Percentiles rank a stretch among this genome's conserved stretches.
Conservation (phyloP, 2,113 vertebrate species). For the Spizaetus ornatus region DNA sequence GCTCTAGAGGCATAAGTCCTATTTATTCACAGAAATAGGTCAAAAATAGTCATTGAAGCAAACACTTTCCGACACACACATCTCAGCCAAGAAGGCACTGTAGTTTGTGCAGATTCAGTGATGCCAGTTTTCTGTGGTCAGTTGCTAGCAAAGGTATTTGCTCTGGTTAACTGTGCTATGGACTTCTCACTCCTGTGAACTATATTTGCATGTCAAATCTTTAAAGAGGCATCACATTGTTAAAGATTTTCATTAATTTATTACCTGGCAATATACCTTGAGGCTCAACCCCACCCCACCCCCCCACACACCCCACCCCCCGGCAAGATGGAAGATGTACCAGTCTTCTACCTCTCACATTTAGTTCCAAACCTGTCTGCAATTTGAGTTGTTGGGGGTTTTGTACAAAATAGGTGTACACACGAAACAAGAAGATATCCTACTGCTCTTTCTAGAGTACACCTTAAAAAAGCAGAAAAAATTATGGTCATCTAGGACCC, state of each 20-base stretch:
- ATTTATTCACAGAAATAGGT: constrained; percentile 50
- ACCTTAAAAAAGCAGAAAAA: not conserved
- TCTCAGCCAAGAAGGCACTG: not conserved
- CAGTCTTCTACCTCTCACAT: not conserved
- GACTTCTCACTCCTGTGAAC: not conserved
- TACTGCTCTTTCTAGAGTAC: not conserved
- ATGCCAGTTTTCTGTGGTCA: not conserved
- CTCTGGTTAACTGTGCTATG: not conserved
- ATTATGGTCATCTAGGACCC: not conserved
- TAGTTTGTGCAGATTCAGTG: not conserved
- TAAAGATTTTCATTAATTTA: not conserved
- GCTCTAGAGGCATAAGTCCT: constrained; percentile 12
- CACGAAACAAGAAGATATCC: not conserved
- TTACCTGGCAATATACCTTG: not conserved
- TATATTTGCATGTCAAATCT: not conserved
- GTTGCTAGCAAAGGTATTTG: not conserved
- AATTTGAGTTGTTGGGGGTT: not conserved
- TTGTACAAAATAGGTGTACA: not conserved
- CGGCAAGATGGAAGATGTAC: not conserved
- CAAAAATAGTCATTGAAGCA: constrained; percentile 39
- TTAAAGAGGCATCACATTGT: not conserved
- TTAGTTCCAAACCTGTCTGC: not conserved
- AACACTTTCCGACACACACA: not conserved
- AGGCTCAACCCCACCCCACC: not conserved
- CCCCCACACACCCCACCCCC: too few species aligned